Evolutionary conservation across 2,888 invertebrate species (phyloP).

Genomic region (Eurytoma californica): DNA sequence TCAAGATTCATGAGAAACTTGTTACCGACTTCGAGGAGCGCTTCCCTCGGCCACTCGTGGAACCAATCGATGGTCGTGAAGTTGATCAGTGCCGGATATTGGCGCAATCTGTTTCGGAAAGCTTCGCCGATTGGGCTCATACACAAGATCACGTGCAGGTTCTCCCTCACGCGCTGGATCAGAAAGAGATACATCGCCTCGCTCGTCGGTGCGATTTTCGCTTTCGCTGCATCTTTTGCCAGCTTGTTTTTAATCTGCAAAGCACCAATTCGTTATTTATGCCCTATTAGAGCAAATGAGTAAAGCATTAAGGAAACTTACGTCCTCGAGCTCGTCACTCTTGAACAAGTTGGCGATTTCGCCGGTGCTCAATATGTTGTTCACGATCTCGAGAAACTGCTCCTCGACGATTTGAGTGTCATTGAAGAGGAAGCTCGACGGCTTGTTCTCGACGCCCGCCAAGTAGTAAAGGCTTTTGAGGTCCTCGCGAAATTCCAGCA

Average conservation of each 20-base stretch:
- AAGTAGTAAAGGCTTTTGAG: slow-evolving; percentile 84
- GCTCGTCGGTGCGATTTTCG: slow-evolving; percentile 79
- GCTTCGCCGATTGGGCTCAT: slow-evolving; percentile 93
- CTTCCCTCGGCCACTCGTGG: slow-evolving; percentile 91
- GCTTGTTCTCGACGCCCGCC: slow-evolving; percentile 85
- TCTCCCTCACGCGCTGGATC: slow-evolving; percentile 84
- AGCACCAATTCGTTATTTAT: background rate
- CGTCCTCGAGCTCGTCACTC: slow-evolving; percentile 91
- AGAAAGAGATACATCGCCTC: slow-evolving; percentile 86
- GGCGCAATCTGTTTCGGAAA: slow-evolving; percentile 89
- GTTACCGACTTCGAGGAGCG: slow-evolving; percentile 91
- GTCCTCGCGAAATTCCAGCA: slow-evolving; percentile 88
- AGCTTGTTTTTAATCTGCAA: slow-evolving; percentile 80
- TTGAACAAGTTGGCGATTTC: slow-evolving; percentile 93
- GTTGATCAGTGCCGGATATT: slow-evolving; percentile 92
- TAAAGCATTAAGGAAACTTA: slow-evolving; percentile 71
- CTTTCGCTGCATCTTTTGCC: slow-evolving; percentile 78
- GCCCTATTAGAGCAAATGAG: slow-evolving; percentile 24
- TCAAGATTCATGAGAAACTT: slow-evolving; percentile 86
- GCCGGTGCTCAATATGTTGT: slow-evolving; percentile 91
- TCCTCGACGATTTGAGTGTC: slow-evolving; percentile 91
- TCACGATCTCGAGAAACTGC: slow-evolving; percentile 90
- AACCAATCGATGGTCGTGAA: slow-evolving; percentile 94
- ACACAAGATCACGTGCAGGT: slow-evolving; percentile 88
- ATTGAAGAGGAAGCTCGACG: slow-evolving; percentile 88